Percentiles rank a stretch among this genome's conserved stretches.
Conservation (phyloP, 2,888 invertebrate species). For the Cosmorhoe ocellata region DNA sequence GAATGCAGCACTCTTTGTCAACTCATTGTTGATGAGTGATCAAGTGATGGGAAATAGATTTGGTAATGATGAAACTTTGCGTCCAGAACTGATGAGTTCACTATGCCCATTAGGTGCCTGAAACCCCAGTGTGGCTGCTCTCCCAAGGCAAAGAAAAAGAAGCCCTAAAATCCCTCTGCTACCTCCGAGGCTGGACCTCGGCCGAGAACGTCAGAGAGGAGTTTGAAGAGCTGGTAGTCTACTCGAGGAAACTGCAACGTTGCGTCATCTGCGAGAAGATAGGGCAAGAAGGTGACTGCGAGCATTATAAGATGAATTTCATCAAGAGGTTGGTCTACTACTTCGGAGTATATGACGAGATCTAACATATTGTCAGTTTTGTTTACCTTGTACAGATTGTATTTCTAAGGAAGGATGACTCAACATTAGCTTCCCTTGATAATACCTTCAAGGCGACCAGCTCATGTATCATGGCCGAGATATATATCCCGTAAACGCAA, state of each 20-base stretch:
- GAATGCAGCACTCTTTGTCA: too few relatives aligned
- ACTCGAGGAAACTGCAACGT: conserved; percentile 60
- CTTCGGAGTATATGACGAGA: too few relatives aligned
- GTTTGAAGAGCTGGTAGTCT: conserved; percentile 63
- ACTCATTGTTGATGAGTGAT: too few relatives aligned
- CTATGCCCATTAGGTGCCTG: conserved; percentile 69
- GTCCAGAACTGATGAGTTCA: too few relatives aligned
- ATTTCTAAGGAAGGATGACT: too few relatives aligned
- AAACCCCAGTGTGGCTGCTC: conserved; percentile 82
- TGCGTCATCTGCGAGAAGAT: conserved; percentile 64
- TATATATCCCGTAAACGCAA: too few relatives aligned
- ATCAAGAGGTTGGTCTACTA: conserved; percentile 46
- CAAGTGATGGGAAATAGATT: too few relatives aligned
- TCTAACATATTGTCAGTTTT: too few relatives aligned
- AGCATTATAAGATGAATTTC: conserved; percentile 59
- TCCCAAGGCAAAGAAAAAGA: conserved; percentile 75
- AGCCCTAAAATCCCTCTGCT: conserved; percentile 76
- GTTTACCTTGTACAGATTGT: too few relatives aligned
- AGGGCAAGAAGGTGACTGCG: conserved; percentile 45
- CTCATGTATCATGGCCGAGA: too few relatives aligned
- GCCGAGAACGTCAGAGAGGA: conserved; percentile 72
- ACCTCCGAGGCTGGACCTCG: conserved; percentile 80
- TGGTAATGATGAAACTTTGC: too few relatives aligned
- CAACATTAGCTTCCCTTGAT: not conserved
- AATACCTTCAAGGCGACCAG: not conserved